Evolutionary conservation across 2,888 invertebrate species (phyloP).

Genomic region (Drosophila robusta): DNA sequence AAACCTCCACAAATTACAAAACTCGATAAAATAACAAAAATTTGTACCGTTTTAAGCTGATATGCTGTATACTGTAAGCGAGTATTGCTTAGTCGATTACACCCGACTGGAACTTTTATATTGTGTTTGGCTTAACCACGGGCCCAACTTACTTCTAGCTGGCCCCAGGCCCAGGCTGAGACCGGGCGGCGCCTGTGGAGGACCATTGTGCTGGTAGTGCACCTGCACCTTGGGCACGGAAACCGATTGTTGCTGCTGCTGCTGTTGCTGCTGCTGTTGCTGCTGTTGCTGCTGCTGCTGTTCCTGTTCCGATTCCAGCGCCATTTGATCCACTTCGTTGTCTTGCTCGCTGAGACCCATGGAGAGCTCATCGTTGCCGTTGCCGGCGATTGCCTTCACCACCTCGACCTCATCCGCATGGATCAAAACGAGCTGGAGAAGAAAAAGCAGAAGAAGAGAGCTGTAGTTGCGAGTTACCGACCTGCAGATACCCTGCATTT

Average conservation of each 20-base stretch:
- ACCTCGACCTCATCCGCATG: conserved; percentile 88
- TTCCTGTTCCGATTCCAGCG: conserved; percentile 90
- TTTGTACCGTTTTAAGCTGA: too few species aligned
- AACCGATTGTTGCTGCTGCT: conserved; percentile 73
- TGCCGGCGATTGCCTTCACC: conserved; percentile 87
- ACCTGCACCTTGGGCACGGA: conserved; percentile 71
- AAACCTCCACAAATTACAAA: too few species aligned
- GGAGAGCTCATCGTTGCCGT: conserved; percentile 85
- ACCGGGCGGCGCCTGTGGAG: conserved; percentile 64
- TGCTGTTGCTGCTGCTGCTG: conserved; percentile 85
- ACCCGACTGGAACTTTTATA: too few species aligned
- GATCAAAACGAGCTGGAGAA: conserved; percentile 80
- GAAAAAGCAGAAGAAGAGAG: neutral
- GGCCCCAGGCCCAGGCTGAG: conserved; percentile 56
- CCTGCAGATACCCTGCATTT: neutral
- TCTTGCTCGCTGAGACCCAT: conserved; percentile 85
- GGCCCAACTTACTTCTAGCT: conserved; percentile 77
- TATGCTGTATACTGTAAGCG: too few species aligned
- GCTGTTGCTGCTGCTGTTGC: conserved; percentile 84
- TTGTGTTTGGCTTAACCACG: too few species aligned
- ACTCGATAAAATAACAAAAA: too few species aligned
- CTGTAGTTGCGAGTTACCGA: neutral
- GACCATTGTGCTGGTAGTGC: conserved; percentile 85
- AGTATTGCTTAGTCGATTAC: too few species aligned
- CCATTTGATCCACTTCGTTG: conserved; percentile 89